These are phyloP conservation scores for Phoronis australis DNA, from an alignment of 2,888 invertebrate species.

Conservation along the genomic window DNA sequence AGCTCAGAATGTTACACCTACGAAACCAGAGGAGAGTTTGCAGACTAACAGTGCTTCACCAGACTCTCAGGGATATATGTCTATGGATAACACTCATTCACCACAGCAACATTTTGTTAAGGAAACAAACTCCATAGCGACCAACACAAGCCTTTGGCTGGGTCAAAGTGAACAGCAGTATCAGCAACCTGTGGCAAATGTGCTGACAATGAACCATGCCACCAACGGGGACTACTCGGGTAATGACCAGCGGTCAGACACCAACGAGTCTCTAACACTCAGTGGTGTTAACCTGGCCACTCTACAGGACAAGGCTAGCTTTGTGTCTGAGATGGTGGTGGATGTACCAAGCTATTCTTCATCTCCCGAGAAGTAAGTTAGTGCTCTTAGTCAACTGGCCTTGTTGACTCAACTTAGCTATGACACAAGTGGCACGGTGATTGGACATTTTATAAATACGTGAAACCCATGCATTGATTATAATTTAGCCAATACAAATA, in stretches of 20 bases:
- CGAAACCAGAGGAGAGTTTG: neutral
- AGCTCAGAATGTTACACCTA: slow-evolving; percentile 15
- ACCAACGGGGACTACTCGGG: neutral
- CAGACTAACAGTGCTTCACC: neutral
- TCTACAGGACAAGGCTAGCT: slow-evolving; percentile 36
- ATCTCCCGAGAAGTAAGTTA: slow-evolving; percentile 25
- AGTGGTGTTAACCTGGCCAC: slow-evolving; percentile 21
- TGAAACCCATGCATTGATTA: no score
- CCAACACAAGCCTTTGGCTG: slow-evolving; percentile 3
- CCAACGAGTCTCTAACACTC: slow-evolving; percentile 8
- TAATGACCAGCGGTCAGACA: neutral
- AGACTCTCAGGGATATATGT: neutral
- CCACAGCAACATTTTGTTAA: slow-evolving; percentile 1
- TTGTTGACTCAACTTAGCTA: no score
- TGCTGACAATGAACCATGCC: no score
- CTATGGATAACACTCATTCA: neutral
- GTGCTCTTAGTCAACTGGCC: no score
- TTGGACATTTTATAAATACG: no score
- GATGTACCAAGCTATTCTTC: slow-evolving; percentile 44
- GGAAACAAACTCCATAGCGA: slow-evolving; percentile 3
- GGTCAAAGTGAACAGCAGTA: neutral
- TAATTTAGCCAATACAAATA: no score
- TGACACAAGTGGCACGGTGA: no score
- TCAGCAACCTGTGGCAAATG: no score
- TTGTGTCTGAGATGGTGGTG: slow-evolving; percentile 41